These are phyloP conservation scores for Perizoma flavofasciatum DNA, from an alignment of 2,888 invertebrate genomes.

Conservation along the genomic window DNA sequence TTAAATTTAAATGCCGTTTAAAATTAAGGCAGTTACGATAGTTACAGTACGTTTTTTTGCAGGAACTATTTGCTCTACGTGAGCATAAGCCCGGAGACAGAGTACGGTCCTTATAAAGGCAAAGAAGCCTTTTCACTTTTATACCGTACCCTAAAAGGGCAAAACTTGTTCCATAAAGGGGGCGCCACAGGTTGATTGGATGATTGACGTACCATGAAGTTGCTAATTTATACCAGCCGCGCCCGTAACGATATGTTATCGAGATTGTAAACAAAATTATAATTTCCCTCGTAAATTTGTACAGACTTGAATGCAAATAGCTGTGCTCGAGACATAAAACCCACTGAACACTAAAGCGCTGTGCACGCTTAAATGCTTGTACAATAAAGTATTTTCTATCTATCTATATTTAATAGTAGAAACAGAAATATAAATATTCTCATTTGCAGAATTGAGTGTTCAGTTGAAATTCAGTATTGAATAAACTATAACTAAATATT, in stretches of 20 bases:
- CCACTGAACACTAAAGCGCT: slow-evolving; percentile 3
- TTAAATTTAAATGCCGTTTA: too few species aligned
- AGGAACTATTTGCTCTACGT: too few species aligned
- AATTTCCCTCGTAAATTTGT: slow-evolving; percentile 37
- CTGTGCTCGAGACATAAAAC: slow-evolving; percentile 11
- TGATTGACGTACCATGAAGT: slow-evolving; percentile 71
- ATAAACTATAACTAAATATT: too few species aligned
- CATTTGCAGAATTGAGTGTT: too few species aligned
- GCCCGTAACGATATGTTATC: slow-evolving; percentile 59
- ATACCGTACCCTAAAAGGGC: slow-evolving; percentile 31
- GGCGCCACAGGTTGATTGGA: slow-evolving; percentile 67
- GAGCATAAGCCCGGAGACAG: too few species aligned
- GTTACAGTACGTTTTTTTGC: too few species aligned
- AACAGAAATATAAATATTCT: too few species aligned
- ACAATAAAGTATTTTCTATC: too few species aligned
- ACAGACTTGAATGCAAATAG: slow-evolving; percentile 26
- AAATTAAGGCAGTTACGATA: too few species aligned
- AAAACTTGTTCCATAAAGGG: slow-evolving; percentile 40
- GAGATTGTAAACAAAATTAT: slow-evolving; percentile 57
- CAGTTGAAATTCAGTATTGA: too few species aligned
- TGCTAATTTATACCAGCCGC: slow-evolving; percentile 51
- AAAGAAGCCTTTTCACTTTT: slow-evolving; percentile 19
- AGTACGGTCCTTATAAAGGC: slow-evolving; percentile 1
- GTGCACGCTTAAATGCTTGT: too few species aligned
- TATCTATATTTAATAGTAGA: too few species aligned